These are phyloP conservation scores for Leistus spinibarbis DNA, from an alignment of 2,888 invertebrate genomes.

Conservation along the genomic window DNA sequence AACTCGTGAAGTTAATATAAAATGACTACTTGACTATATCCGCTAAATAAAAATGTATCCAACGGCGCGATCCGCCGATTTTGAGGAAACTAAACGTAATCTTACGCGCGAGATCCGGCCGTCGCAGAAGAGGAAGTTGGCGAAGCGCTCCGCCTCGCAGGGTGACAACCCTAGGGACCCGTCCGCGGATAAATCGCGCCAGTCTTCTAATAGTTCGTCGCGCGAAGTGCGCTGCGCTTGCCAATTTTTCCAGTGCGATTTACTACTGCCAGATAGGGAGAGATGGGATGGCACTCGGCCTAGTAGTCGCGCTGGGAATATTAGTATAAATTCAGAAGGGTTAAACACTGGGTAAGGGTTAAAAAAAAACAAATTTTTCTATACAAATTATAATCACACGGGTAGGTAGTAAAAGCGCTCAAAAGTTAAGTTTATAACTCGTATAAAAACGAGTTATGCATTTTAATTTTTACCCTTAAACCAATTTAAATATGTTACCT, in stretches of 20 bases:
- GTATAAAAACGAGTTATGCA: too few species aligned
- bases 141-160: slow-evolving; percentile 69
- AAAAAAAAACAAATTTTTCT: neutral
- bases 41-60: slow-evolving; percentile 14
- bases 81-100: slow-evolving; percentile 42
- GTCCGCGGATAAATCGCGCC: slow-evolving; percentile 70
- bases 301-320: slow-evolving; percentile 45
- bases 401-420: too few species aligned
- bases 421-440: too few species aligned
- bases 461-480: too few species aligned
- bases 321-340: slow-evolving; percentile 27
- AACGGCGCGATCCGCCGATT: slow-evolving; percentile 40
- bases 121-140: slow-evolving; percentile 5
- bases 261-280: slow-evolving; percentile 75
- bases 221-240: slow-evolving; percentile 84
- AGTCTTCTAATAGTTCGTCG: slow-evolving; percentile 70
- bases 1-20: too few species aligned
- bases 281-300: slow-evolving; percentile 66
- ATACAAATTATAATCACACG: too few species aligned
- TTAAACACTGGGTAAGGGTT: neutral
- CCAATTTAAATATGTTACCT: too few species aligned
- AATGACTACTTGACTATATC: too few species aligned
- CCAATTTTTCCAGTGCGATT: slow-evolving; percentile 83
- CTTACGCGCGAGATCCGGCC: slow-evolving; percentile 41
- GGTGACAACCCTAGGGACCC: slow-evolving; percentile 66